phyloP scores from a whole-genome alignment of 2,113 vertebrate species.

The Chiloscyllium plagiosum region DNA sequence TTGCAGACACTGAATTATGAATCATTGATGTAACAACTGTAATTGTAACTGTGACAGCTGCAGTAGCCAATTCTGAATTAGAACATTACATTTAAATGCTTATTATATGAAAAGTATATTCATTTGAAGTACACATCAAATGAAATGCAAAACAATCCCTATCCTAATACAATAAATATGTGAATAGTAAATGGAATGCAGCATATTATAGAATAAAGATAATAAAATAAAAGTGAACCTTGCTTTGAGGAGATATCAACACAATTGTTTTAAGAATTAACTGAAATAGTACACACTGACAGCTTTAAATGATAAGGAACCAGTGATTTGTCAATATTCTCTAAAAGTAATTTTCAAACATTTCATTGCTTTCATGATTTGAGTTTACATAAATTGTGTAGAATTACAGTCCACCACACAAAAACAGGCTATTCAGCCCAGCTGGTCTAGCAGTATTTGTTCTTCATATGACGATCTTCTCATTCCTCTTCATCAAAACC shows the following conservation, averaged over 20 bases:
- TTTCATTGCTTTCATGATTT: neutral
- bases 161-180: constrained; percentile 14
- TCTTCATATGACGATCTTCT: neutral
- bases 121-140: neutral
- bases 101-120: no score
- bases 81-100: neutral
- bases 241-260: neutral
- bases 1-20: neutral
- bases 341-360: neutral
- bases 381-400: neutral
- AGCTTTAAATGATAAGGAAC: neutral
- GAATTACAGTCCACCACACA: neutral
- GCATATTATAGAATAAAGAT: neutral
- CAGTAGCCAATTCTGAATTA: neutral
- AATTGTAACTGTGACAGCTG: constrained; percentile 5
- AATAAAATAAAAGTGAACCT: neutral
- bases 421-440: neutral
- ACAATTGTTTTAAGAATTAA: neutral
- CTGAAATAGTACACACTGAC: neutral
- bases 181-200: neutral
- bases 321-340: neutral
- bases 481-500: neutral
- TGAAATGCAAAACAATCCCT: neutral
- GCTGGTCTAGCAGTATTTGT: neutral
- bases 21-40: neutral